Conservation (phyloP, 2,888 invertebrate species). For the Coelopa pilipes region DNA sequence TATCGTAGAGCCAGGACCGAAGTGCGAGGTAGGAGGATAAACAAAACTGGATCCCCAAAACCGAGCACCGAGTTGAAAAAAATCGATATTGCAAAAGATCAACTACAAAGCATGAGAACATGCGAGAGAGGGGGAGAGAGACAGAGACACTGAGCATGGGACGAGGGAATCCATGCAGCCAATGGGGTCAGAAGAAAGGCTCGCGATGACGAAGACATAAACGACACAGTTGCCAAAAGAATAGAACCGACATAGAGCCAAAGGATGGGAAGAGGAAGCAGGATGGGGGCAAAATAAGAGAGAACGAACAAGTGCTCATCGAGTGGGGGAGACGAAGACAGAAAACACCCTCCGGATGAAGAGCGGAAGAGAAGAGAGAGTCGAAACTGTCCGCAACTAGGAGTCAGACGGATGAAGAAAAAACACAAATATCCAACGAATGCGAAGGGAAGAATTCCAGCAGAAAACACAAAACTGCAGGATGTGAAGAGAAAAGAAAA, state of each 20-base stretch:
- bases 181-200: neutral
- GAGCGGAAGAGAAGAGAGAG: neutral
- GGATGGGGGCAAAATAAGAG: too few relatives aligned
- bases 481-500: neutral
- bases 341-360: neutral
- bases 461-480: neutral
- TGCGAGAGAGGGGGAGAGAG: neutral
- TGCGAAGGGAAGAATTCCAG: neutral
- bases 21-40: too few relatives aligned
- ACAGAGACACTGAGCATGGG: neutral
- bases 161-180: neutral
- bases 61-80: neutral
- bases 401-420: too few relatives aligned
- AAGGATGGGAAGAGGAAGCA: too few relatives aligned
- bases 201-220: slow-evolving; percentile 6
- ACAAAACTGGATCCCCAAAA: neutral
- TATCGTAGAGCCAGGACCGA: too few relatives aligned
- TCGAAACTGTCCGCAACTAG: neutral
- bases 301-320: too few relatives aligned
- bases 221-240: slow-evolving; percentile 16
- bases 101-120: neutral
- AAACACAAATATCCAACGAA: too few relatives aligned
- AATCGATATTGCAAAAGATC: neutral
- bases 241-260: neutral
- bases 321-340: neutral